These are phyloP conservation scores for Apomyelois bistriatella DNA, from an alignment of 2,888 invertebrate species.

Conservation along the genomic window DNA sequence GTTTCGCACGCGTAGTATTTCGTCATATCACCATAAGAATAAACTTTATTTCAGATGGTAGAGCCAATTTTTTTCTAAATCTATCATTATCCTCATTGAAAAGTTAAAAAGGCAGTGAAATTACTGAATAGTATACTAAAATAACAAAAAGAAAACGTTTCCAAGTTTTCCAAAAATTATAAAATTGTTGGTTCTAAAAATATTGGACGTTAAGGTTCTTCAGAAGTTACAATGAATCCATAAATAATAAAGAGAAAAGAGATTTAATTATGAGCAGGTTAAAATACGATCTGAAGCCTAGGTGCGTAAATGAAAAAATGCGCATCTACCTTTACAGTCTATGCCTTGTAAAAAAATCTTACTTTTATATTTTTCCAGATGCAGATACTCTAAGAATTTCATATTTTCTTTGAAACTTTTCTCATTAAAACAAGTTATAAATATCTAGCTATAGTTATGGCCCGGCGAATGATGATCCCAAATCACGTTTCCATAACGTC, in stretches of 20 bases:
- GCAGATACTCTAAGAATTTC: slow-evolving; percentile 27
- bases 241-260: slow-evolving; percentile 3
- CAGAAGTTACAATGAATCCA: slow-evolving; percentile 6
- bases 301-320: slow-evolving; percentile 5
- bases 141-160: too few relatives aligned
- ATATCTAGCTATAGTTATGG: slow-evolving; percentile 24
- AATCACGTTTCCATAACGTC: slow-evolving; percentile 27
- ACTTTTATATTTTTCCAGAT: slow-evolving; percentile 16
- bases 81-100: too few relatives aligned
- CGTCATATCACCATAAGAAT: too few relatives aligned
- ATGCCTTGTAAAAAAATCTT: neutral
- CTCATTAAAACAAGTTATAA: slow-evolving; percentile 37
- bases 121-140: too few relatives aligned
- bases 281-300: neutral
- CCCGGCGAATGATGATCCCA: slow-evolving; percentile 34
- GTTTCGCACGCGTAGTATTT: too few relatives aligned
- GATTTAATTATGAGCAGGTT: neutral
- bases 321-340: neutral
- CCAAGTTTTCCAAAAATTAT: neutral
- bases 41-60: too few relatives aligned
- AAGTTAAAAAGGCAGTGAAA: too few relatives aligned
- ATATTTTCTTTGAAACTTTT: slow-evolving; percentile 37
- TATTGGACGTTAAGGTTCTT: neutral
- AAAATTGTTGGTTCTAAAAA: neutral
- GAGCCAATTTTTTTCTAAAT: too few relatives aligned